A percentile compares a stretch with the other conserved stretches of the same genome.
phyloP scores from a whole-genome alignment of 1,140 invertebrate species.

The Euwallacea fornicatus region DNA sequence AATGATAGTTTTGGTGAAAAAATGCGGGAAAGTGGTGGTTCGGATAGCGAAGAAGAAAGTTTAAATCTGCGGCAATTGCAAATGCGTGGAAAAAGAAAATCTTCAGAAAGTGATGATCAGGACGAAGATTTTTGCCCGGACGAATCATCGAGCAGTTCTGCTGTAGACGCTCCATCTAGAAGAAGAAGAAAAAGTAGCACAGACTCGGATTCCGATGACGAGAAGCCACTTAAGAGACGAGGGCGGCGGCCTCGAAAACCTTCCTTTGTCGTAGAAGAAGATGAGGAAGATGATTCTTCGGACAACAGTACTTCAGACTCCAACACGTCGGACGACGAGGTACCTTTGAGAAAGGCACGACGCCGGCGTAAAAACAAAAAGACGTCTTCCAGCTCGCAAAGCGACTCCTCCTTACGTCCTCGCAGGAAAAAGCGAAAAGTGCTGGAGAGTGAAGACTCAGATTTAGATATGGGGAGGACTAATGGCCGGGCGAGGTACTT shows the following conservation, averaged over 20 bases:
- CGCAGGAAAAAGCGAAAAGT: constrained; percentile 52
- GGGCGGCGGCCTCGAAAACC: neutral
- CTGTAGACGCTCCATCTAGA: neutral
- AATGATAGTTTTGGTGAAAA: neutral
- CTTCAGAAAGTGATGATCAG: neutral
- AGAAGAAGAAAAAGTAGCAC: constrained; percentile 5
- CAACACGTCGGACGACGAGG: constrained; percentile 3
- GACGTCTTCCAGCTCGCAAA: constrained; percentile 15
- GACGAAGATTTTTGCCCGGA: constrained; percentile 20
- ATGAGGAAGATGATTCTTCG: constrained; percentile 19
- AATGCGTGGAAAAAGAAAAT: constrained; percentile 11
- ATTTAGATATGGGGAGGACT: constrained; percentile 7
- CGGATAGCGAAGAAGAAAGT: constrained; percentile 27
- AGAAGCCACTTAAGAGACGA: constrained; percentile 6
- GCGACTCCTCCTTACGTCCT: constrained; percentile 16
- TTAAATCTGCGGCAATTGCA: neutral
- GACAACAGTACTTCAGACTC: constrained; percentile 11
- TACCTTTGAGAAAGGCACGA: constrained; percentile 8
- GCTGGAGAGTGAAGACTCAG: constrained; percentile 12
- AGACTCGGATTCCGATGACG: constrained; percentile 17
- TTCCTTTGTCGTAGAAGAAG: constrained; percentile 17
- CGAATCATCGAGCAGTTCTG: constrained; percentile 10
- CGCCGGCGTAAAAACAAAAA: constrained; percentile 17
- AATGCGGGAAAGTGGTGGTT: constrained; percentile 10
- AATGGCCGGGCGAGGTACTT: constrained; percentile 52